Evolutionary conservation across 2,797 vertebrate species (phyloP).

Genomic region (Momotus momota): DNA sequence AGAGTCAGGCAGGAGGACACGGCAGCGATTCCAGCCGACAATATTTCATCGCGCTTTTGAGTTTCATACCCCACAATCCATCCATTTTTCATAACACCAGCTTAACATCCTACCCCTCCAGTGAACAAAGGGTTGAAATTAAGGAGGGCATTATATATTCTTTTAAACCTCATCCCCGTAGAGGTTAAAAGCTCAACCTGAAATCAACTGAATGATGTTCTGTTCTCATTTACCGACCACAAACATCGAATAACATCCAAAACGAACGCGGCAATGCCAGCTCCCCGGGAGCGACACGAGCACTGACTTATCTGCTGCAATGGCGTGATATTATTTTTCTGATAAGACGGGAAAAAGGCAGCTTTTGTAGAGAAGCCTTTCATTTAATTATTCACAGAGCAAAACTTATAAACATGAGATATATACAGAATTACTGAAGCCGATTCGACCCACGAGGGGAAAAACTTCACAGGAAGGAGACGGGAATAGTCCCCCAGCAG

Average conservation of each 20-base stretch:
- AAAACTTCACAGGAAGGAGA: not conserved
- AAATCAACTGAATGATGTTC: not conserved
- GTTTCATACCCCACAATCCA: not conserved
- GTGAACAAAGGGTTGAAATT: not conserved
- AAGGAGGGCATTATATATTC: not conserved
- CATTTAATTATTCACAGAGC: not conserved
- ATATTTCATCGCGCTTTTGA: not conserved
- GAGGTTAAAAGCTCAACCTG: not conserved
- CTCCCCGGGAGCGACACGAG: not conserved
- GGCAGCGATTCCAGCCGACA: not conserved
- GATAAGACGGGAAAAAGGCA: not conserved
- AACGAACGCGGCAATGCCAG: rapidly evolving
- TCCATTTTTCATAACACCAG: rapidly evolving
- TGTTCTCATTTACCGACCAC: not conserved
- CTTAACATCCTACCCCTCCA: not conserved
- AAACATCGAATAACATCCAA: not conserved
- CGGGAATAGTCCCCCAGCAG: not conserved
- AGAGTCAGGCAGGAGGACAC: rapidly evolving
- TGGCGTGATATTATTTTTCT: not conserved
- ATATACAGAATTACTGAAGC: not conserved
- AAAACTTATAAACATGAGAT: not conserved
- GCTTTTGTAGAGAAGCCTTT: not conserved
- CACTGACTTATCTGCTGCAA: not conserved
- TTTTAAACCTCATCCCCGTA: not conserved
- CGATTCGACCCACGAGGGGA: not conserved